These are phyloP conservation scores for Julus scandinavius DNA, from an alignment of 2,888 invertebrate species.

Conservation along the genomic window DNA sequence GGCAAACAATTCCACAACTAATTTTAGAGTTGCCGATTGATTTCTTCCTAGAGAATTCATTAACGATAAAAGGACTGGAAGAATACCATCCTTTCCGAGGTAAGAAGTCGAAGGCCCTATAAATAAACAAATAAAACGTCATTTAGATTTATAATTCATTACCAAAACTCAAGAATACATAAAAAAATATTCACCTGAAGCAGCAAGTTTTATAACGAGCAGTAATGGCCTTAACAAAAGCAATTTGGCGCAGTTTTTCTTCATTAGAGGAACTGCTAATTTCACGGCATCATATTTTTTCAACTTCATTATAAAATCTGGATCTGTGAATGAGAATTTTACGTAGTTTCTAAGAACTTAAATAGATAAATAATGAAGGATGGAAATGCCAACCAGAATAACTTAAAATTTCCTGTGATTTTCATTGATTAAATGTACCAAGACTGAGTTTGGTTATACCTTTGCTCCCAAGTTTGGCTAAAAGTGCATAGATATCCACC, in stretches of 20 bases:
- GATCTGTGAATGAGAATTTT: conserved; percentile 35
- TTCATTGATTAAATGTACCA: no score
- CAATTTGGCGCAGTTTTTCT: conserved; percentile 47
- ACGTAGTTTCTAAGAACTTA: neutral
- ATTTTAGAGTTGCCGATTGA: conserved; percentile 74
- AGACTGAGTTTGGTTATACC: no score
- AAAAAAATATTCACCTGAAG: conserved; percentile 28
- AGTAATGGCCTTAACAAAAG: conserved; percentile 44
- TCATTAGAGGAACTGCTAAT: conserved; percentile 48
- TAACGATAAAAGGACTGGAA: conserved; percentile 47
- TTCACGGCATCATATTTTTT: conserved; percentile 51
- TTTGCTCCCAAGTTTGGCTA: conserved; percentile 54
- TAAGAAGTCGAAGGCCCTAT: conserved; percentile 47
- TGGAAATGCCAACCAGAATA: neutral
- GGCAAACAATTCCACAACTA: conserved; percentile 75
- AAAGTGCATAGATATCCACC: conserved; percentile 53
- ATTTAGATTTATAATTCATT: neutral
- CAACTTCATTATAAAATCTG: conserved; percentile 50
- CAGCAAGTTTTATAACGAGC: conserved; percentile 49
- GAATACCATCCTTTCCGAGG: conserved; percentile 50
- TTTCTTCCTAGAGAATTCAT: conserved; percentile 53
- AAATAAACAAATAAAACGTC: conserved; percentile 9
- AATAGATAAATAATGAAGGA: no score
- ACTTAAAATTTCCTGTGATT: no score
- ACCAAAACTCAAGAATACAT: neutral